These are phyloP conservation scores for Spongilla lacustris DNA, from an alignment of 37 sponge, comb jelly and placozoan species.

Conservation along the genomic window DNA sequence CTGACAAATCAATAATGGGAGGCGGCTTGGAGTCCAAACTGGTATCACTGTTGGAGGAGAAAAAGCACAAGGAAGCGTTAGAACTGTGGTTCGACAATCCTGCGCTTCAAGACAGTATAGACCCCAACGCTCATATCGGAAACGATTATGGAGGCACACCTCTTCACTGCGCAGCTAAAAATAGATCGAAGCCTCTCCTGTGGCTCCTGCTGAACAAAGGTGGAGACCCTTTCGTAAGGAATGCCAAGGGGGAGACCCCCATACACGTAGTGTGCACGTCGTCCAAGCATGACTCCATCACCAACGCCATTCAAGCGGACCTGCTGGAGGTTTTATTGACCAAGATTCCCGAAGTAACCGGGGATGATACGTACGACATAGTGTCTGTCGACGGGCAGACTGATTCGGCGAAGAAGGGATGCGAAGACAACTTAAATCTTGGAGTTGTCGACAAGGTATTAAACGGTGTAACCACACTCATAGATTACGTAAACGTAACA, in stretches of 20 bases:
- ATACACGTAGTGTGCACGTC: conserved; percentile 72
- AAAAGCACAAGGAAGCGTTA: conserved; percentile 28
- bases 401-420: too few species aligned
- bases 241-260: conserved; percentile 63
- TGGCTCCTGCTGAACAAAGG: conserved; percentile 41
- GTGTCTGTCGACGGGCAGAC: neutral
- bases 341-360: neutral
- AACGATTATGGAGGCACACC: conserved; percentile 51
- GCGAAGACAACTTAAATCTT: neutral
- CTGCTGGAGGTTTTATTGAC: conserved; percentile 52
- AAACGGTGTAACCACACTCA: neutral
- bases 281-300: conserved; percentile 27
- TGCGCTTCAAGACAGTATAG: conserved; percentile 20
- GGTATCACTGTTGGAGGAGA: conserved; percentile 36
- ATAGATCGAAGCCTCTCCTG: conserved; percentile 38
- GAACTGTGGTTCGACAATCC: conserved; percentile 23
- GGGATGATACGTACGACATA: neutral
- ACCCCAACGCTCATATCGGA: conserved; percentile 53
- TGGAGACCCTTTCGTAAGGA: conserved; percentile 61
- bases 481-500: too few species aligned
- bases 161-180: conserved; percentile 41
- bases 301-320: conserved; percentile 31
- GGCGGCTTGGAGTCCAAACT: conserved; percentile 45
- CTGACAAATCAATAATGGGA: too few species aligned
- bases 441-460: neutral